A percentile compares a stretch with the other conserved stretches of the same genome.
Conservation (phyloP, 1,140 invertebrate genomes). For the Anoplophora glabripennis region DNA sequence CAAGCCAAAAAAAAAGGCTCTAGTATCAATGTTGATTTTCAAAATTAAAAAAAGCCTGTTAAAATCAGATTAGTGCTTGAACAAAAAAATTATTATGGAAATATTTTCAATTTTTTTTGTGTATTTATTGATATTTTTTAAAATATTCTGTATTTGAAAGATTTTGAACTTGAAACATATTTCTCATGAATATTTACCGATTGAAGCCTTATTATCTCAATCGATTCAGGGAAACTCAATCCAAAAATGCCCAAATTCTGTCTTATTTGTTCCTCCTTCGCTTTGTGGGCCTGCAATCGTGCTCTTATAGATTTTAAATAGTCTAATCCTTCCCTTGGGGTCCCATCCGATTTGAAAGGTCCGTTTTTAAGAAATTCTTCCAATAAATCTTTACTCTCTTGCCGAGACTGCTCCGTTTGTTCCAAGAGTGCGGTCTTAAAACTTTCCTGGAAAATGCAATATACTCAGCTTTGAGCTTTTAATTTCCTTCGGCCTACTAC, state of each 20-base stretch:
- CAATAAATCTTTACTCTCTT: constrained; percentile 58
- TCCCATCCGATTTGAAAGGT: constrained; percentile 60
- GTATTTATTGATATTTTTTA: no score
- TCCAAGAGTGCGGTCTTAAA: constrained; percentile 66
- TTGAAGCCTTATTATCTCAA: constrained; percentile 67
- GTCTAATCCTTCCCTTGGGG: constrained; percentile 62
- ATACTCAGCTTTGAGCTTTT: no score
- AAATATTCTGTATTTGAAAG: no score
- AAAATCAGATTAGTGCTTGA: no score
- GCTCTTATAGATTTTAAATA: constrained; percentile 60
- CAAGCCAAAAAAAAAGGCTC: no score
- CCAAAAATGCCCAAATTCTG: constrained; percentile 71
- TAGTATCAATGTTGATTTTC: no score
- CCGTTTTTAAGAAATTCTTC: constrained; percentile 59
- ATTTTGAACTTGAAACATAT: no score
- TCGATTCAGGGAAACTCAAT: constrained; percentile 66
- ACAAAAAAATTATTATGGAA: no score
- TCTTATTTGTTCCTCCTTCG: constrained; percentile 63
- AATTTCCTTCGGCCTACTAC: no score
- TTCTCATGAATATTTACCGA: no score
- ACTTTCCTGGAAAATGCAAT: constrained; percentile 60
- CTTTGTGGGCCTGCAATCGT: constrained; percentile 59
- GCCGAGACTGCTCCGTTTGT: constrained; percentile 54
- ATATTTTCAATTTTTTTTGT: no score
- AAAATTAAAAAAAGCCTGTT: no score